Conservation (phyloP, 2,888 invertebrate species). For the Lasioglossum villosulum region DNA sequence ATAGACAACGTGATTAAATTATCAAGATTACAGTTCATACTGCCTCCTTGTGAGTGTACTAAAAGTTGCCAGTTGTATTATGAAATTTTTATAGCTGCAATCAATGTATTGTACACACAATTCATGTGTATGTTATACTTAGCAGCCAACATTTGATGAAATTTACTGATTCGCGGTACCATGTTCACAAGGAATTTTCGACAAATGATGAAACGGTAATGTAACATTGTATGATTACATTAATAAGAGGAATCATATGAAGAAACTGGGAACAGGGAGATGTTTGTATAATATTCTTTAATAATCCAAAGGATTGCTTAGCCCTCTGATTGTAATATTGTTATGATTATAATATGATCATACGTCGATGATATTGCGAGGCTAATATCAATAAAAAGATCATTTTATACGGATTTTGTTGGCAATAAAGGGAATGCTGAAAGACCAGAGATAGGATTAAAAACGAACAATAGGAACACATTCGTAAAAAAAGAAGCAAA, state of each 20-base stretch:
- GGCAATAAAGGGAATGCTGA: slow-evolving; percentile 39
- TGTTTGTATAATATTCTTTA: slow-evolving; percentile 70
- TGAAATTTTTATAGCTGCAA: slow-evolving; percentile 49
- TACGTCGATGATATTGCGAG: slow-evolving; percentile 74
- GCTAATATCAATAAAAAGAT: slow-evolving; percentile 72
- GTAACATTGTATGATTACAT: slow-evolving; percentile 60
- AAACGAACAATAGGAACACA: slow-evolving; percentile 3
- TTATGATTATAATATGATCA: slow-evolving; percentile 74
- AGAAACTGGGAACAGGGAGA: slow-evolving; percentile 48
- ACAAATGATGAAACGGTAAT: slow-evolving; percentile 52
- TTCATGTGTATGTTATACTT: slow-evolving; percentile 58
- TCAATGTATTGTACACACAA: slow-evolving; percentile 53
- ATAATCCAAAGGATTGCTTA: slow-evolving; percentile 67
- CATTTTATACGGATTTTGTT: slow-evolving; percentile 68
- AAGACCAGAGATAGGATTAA: slow-evolving; percentile 21
- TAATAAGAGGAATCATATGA: slow-evolving; percentile 43
- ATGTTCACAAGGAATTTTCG: slow-evolving; percentile 42
- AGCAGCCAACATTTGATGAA: slow-evolving; percentile 48
- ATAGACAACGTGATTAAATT: neutral
- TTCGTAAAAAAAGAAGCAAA: neutral
- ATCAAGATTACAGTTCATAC: slow-evolving; percentile 13
- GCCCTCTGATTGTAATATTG: slow-evolving; percentile 69
- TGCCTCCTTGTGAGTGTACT: slow-evolving; percentile 23
- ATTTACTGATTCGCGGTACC: slow-evolving; percentile 43
- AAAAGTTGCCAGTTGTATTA: slow-evolving; percentile 49